Evolutionary conservation across 2,888 invertebrate genomes (phyloP), one percentile per base, ranked within the genome.

Genomic region (Pyrrhosoma nymphula): DNA sequence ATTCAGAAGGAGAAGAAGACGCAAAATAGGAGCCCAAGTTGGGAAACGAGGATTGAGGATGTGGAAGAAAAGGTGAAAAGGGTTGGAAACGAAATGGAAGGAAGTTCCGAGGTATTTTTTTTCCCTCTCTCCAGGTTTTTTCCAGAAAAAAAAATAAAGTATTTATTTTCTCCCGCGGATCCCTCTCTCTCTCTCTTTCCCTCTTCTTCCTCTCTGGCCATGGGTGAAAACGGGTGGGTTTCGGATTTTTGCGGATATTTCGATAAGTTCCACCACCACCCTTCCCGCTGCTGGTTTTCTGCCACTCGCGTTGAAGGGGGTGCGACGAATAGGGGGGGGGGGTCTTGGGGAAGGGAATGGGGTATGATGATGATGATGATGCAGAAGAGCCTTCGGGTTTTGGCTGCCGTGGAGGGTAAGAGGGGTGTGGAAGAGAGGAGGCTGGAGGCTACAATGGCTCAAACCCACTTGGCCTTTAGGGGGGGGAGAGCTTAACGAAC

Each of bases 381-480:
- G 91, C 91, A 91, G 63, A 91, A 91, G 63, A 39, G 91, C 39
- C 63, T 63, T 63, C 4, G 89, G 89, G 89, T 89, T 89, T 56
- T 89, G 47, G 93, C 75, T 30, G 82, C 82, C 69, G 23, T 69
- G 82, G 35, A 14, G 35, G 14, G 82, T 20, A 10, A 0, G 69
- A n/a, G 20, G 69, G 69, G 8, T 47, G 47, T 47, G 47, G 47
- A 4, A 47, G 23, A 8, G 69, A 69, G 69, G 91, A 14, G 63
- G 47, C 2, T 2, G 35, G 63, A 91, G 63, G 93, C 75, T 75
- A 75, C 93, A 93, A 93, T 93, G 93, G 93, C 93, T 93, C n/a
- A 93, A 93, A 93, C 93, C 93, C 93, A 75, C 93, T 93, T 93
- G 69, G 93, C 93, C 75, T 69, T 47, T 69, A n/a, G 93, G 91